These are phyloP conservation scores for Drosophila tanythrix DNA, from an alignment of 2,888 invertebrate genomes.

Conservation along the genomic window DNA sequence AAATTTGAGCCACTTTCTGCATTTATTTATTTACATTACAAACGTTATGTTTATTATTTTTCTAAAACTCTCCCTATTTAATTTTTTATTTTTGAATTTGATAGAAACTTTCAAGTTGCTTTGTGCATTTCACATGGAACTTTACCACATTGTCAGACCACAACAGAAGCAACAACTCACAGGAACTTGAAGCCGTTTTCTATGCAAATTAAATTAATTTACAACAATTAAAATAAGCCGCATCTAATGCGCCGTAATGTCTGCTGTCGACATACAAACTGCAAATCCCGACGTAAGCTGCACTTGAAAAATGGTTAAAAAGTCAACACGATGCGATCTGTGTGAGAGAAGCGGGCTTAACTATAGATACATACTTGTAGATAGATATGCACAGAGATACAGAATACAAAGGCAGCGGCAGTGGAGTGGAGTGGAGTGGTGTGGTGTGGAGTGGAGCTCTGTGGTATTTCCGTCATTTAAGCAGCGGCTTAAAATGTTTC, in stretches of 20 bases:
- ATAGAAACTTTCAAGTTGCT: neutral
- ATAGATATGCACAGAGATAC: slow-evolving; percentile 6
- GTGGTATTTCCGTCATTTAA: slow-evolving; percentile 75
- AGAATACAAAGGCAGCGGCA: slow-evolving; percentile 27
- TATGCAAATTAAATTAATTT: slow-evolving; percentile 67
- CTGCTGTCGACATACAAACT: slow-evolving; percentile 59
- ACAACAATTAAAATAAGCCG: slow-evolving; percentile 72
- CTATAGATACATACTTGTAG: slow-evolving; percentile 20
- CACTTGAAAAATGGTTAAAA: slow-evolving; percentile 75
- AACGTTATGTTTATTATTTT: neutral
- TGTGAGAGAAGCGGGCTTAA: slow-evolving; percentile 31
- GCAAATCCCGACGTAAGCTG: slow-evolving; percentile 67
- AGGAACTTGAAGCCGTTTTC: slow-evolving; percentile 1
- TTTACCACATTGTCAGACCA: neutral
- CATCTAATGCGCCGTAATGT: slow-evolving; percentile 68
- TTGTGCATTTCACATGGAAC: neutral
- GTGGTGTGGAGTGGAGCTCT: slow-evolving; percentile 37
- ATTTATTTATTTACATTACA: neutral
- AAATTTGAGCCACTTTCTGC: neutral
- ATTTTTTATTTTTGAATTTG: neutral
- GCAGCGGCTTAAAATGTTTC: slow-evolving; percentile 75
- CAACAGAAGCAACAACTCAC: neutral
- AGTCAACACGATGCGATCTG: slow-evolving; percentile 63
- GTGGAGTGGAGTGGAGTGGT: slow-evolving; percentile 23
- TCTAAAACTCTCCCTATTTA: too few species aligned